Evolutionary conservation across 2,113 vertebrate species (phyloP).

Genomic region (Alligator sinensis): DNA sequence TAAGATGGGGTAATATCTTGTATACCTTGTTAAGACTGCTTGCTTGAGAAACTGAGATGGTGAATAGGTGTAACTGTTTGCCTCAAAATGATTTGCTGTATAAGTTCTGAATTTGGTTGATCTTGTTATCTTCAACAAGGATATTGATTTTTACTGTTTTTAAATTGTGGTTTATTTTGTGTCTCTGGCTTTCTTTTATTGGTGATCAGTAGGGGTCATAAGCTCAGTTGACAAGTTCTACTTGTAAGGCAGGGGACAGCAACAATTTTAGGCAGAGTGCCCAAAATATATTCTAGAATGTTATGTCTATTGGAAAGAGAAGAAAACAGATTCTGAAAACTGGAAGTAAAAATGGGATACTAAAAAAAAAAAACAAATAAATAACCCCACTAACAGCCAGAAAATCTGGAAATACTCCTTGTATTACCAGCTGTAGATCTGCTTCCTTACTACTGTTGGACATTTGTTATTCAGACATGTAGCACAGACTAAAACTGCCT

Average conservation of each 20-base stretch:
- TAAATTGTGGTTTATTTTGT: neutral
- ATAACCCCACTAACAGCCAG: neutral
- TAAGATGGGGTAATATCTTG: slow-evolving; percentile 32
- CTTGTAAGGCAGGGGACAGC: neutral
- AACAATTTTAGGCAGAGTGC: too few species aligned
- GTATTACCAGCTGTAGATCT: neutral
- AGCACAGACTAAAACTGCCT: too few species aligned
- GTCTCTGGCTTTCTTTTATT: neutral
- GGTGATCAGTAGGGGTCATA: neutral
- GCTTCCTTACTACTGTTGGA: neutral
- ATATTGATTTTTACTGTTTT: neutral
- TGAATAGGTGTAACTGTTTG: neutral
- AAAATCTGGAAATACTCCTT: neutral
- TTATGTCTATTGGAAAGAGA: neutral
- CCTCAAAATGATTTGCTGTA: accelerated
- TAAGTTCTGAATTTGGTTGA: neutral
- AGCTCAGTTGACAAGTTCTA: neutral
- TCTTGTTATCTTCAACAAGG: neutral
- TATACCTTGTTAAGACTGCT: slow-evolving; percentile 28
- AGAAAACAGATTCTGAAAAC: neutral
- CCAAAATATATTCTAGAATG: neutral
- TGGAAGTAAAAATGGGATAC: neutral
- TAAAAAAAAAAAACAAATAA: neutral
- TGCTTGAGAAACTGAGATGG: neutral
- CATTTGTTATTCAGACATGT: neutral